Base-by-base conservation (phyloP, 1,140 invertebrate genomes). In the Danaus melanippus region DNA sequence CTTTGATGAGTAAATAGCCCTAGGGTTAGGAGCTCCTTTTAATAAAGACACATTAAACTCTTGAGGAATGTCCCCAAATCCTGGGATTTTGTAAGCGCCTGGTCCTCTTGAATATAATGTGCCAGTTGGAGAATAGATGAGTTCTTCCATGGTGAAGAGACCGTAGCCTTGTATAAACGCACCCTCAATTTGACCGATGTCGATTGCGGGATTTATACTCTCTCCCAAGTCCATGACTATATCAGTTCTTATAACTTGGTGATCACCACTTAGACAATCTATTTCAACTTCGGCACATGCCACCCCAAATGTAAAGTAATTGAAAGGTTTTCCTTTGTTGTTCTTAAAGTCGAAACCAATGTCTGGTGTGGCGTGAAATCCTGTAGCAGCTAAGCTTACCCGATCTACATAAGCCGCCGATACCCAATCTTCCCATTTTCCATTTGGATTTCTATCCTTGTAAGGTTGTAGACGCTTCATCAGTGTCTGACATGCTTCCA, bases 171-270 rank as follows among this genome's bases (percentile, higher is more conserved):
- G 97, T 64, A 95, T 90, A 69, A 97, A 98, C 0, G 89, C 97
- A 39, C 97, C 97, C 88, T 98, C 97, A 17, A 98, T 92, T 88
- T 98, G 97, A 0, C 97, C 97, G 72, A 98, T 95, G 68, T 99
- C 97, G 66, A 98, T 97, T 0, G 96, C 96, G 17, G 97, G 97
- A 88, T 98, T 98, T 32, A 98, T 84, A 87, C 95, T 97, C 56
- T 95, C 91, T 12, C 91, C 91, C 50, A 98, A 88, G 87, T 98
- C 97, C 97, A 98, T 98, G 0, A 98, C 95, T 67, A 98, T 98
- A 70, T 98, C 95, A 2, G 94, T 95, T 74, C 92, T 90, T 46
- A 96, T 73, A 8, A 98, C 92, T 84, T 94, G 90, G 78, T 97
- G 95, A 74, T 97, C 95, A 45, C 95, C 95, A 39, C 94, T 96